Conservation (phyloP, 2,113 vertebrate species). For the Prolemur simus region DNA sequence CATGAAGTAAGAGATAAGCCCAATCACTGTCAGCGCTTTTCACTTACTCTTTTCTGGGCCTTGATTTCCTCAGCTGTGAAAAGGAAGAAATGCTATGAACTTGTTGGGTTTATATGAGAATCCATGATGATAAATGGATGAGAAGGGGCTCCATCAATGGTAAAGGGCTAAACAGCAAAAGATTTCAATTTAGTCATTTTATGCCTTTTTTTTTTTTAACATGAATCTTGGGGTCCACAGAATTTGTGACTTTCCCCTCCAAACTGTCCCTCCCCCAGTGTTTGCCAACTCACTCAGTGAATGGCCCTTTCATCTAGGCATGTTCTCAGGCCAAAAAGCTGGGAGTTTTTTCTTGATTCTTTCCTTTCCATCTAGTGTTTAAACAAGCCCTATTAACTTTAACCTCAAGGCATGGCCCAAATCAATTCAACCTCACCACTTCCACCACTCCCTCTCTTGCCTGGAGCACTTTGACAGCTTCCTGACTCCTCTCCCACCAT, state of each 20-base stretch:
- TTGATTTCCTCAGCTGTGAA: constrained; percentile 9
- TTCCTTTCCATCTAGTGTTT: not conserved
- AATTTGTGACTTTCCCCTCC: not conserved
- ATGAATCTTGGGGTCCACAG: not conserved
- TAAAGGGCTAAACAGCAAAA: not conserved
- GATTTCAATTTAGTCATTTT: not conserved
- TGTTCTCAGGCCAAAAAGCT: not conserved
- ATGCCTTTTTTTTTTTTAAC: not conserved
- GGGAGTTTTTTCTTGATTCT: not conserved
- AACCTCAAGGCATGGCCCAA: not conserved
- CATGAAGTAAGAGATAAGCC: not conserved
- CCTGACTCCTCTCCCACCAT: not conserved
- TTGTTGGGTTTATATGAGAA: not conserved
- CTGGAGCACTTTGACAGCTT: not conserved
- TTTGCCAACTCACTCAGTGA: not conserved
- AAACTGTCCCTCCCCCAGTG: not conserved
- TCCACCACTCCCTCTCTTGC: not conserved
- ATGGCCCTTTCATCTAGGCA: not conserved
- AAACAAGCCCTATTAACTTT: not conserved
- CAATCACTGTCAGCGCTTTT: not conserved
- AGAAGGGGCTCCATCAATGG: not conserved
- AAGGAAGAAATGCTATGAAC: not conserved
- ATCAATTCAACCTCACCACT: not conserved
- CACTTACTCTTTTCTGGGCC: not conserved
- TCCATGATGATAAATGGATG: not conserved